Base-by-base conservation (phyloP, 2,113 vertebrate species). In the Hirundichthys speculiger region DNA sequence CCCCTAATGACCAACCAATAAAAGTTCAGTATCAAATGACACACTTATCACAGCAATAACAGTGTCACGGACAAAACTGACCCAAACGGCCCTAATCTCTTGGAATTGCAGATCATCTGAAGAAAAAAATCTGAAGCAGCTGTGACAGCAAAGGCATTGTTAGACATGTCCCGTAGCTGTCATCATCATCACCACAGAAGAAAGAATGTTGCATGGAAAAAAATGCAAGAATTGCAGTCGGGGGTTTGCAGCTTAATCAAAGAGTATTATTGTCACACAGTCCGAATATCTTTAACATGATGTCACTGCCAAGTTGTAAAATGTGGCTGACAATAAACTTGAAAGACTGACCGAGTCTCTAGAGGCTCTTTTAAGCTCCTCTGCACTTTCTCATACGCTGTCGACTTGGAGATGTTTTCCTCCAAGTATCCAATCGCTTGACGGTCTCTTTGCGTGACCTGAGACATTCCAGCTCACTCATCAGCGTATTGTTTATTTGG, bases 401-500 rank as follows among this genome's bases (percentile, higher is more conserved):
- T 11, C 8, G 43, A 19, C 43, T 8, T 18, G 43, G 13, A 12
- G 34, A 49, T 64, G 62, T 87, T 86, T 84, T 77, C 68, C 70
- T 64, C 73, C 39, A 68, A 67, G 55, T 20, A 60, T 73, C 70
- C 68, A 41, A 65, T 84, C 67, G 51, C 68, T 79, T 34, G 2
- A 60, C 52, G 38, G 46, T 55, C 45, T 56, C 22, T 16, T 49
- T 52, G 48, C 46, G 71, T 79, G 84, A 80, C 60, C 77, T 62
- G 64, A 84, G 60, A 79, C 34, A 18, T 53, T 65, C 54, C n/a
- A 53, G 19, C 53, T 59, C 56, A 30, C 74, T 87, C 75, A 79
- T 75, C 73, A 82, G 41, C 3, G 15, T 41, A 22, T 63, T 88
- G 80, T 88, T 85, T 87, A 77, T 89, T 79, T 85, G 70, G 56